A percentile compares a stretch with the other conserved stretches of the same genome.
Conservation (phyloP, 2,888 invertebrate species). For the Tetanocera ferruginea region DNA sequence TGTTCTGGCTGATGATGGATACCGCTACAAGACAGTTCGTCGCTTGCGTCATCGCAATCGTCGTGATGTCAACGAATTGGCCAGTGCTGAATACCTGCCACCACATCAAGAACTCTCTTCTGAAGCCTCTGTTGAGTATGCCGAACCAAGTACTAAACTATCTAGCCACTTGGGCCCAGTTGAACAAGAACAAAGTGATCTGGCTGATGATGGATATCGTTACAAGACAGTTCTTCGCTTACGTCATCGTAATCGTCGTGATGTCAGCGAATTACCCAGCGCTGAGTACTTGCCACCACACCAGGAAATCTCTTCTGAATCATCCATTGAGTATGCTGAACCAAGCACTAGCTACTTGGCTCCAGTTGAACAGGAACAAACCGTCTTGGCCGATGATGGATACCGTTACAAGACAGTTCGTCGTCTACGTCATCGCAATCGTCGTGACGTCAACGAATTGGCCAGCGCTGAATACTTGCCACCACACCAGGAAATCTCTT, state of each 20-base stretch:
- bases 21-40: conserved; percentile 52
- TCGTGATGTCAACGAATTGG: conserved; percentile 54
- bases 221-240: conserved; percentile 64
- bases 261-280: conserved; percentile 54
- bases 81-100: conserved; percentile 57
- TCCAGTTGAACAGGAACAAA: conserved; percentile 37
- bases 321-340: conserved; percentile 36
- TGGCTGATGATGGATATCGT: conserved; percentile 64
- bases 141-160: conserved; percentile 37
- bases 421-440: conserved; percentile 36
- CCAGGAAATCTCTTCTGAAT: conserved; percentile 32
- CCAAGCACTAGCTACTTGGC: conserved; percentile 29
- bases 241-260: conserved; percentile 48
- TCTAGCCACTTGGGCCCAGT: conserved; percentile 26
- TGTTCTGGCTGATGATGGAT: conserved; percentile 44
- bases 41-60: conserved; percentile 42
- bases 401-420: conserved; percentile 53
- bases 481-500: conserved; percentile 41
- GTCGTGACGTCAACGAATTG: conserved; percentile 52
- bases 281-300: conserved; percentile 37
- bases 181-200: conserved; percentile 44
- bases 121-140: conserved; percentile 33
- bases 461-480: conserved; percentile 58
- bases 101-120: conserved; percentile 42
- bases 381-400: conserved; percentile 45